A percentile compares a stretch with the other conserved stretches of the same genome.
Evolutionary conservation across 2,113 vertebrate genomes (phyloP).

Genomic region (Cepphus grylle): DNA sequence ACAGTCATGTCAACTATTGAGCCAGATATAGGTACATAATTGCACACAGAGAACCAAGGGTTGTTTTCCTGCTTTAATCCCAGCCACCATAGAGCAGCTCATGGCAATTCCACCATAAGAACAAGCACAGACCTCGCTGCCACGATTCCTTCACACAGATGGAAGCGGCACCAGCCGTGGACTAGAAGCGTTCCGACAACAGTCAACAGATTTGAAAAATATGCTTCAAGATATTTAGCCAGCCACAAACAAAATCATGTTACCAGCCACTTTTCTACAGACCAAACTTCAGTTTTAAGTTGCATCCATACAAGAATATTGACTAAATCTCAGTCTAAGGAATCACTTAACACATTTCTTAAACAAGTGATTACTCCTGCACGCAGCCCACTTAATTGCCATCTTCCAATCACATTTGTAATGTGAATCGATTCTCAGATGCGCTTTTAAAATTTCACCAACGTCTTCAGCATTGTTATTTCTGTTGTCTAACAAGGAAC

Average conservation of each 20-base stretch:
- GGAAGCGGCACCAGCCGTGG: neutral
- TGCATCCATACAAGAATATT: neutral
- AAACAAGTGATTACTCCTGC: neutral
- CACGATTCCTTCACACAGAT: neutral
- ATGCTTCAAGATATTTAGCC: neutral
- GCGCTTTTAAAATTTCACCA: neutral
- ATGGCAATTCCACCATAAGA: neutral
- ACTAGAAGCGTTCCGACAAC: neutral
- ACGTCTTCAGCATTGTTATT: neutral
- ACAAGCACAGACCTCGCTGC: neutral
- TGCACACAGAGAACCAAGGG: neutral
- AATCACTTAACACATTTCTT: neutral
- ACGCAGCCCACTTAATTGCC: neutral
- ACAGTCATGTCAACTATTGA: accelerated
- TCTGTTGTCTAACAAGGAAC: neutral
- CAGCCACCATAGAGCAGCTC: neutral
- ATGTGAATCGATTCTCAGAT: neutral
- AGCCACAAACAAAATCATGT: neutral
- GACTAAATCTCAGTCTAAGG: neutral
- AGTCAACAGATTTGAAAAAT: neutral
- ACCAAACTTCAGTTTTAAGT: neutral
- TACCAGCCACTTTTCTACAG: neutral
- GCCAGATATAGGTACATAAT: neutral
- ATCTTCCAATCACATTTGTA: neutral
- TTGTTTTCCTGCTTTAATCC: neutral